Conservation (phyloP, 2,797 vertebrate genomes). For the Saguinus oedipus region DNA sequence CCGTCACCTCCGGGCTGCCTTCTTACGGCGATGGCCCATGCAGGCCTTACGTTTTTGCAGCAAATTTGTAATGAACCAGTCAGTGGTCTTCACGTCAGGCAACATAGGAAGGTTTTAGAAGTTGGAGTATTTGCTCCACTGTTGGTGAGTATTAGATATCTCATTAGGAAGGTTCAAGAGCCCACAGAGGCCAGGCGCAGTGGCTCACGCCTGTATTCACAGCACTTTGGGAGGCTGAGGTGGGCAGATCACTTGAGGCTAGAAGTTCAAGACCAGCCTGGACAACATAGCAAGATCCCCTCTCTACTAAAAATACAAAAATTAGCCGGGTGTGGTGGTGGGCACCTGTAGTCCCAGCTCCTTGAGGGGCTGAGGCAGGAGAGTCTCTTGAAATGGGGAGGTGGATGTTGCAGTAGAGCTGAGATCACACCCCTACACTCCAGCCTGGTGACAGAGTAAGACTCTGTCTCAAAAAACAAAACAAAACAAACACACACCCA, state of each 20-base stretch:
- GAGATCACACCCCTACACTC: not conserved
- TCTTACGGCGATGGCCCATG: fast-evolving
- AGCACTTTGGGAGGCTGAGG: not conserved
- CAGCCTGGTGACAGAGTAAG: not conserved
- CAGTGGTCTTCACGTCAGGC: not conserved
- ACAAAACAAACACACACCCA: not conserved
- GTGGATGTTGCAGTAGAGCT: not conserved
- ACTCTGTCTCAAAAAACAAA: not conserved
- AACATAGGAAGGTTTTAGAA: not conserved
- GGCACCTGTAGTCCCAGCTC: not conserved
- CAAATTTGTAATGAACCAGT: not conserved
- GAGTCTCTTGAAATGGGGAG: not conserved
- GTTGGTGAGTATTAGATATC: not conserved
- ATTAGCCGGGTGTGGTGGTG: not conserved
- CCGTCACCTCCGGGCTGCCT: not conserved
- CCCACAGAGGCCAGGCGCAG: not conserved
- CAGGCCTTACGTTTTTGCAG: fast-evolving
- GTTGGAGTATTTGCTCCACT: not conserved
- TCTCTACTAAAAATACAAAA: not conserved
- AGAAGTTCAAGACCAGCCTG: not conserved
- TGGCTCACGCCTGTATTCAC: not conserved
- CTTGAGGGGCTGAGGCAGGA: not conserved
- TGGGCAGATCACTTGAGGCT: not conserved
- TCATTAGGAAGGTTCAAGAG: not conserved
- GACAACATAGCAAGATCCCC: not conserved